phyloP scores from a whole-genome alignment of 2,888 invertebrate genomes.

The Polietes domitor region DNA sequence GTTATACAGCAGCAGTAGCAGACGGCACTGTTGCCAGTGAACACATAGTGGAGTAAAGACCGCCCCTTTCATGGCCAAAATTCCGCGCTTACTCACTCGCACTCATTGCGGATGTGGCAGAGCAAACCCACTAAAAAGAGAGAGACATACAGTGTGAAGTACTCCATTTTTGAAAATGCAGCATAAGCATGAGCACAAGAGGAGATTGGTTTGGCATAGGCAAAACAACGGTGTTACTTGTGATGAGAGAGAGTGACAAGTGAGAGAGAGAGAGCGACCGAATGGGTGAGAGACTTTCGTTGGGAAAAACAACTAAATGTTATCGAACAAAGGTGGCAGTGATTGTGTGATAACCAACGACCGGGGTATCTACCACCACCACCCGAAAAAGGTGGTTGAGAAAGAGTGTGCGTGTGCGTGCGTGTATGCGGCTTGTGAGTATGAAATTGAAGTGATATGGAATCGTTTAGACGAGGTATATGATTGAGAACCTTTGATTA shows the following conservation, averaged over 20 bases:
- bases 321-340: not conserved
- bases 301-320: slow-evolving; percentile 5
- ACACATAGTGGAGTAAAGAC: slow-evolving; percentile 24
- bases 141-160: slow-evolving; percentile 56
- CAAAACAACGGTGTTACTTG: not conserved
- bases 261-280: slow-evolving; percentile 23
- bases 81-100: slow-evolving; percentile 2
- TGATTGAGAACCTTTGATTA: slow-evolving; percentile 70
- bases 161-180: slow-evolving; percentile 76
- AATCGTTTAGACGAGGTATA: slow-evolving; percentile 69
- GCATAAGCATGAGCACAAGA: slow-evolving; percentile 53
- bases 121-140: slow-evolving; percentile 57
- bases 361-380: not conserved
- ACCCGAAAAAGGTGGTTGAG: slow-evolving; percentile 48
- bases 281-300: not conserved
- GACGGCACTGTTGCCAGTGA: slow-evolving; percentile 27
- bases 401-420: slow-evolving; percentile 43
- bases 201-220: slow-evolving; percentile 32
- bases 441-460: slow-evolving; percentile 33
- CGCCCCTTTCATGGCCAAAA: slow-evolving; percentile 33
- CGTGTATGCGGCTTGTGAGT: slow-evolving; percentile 25
- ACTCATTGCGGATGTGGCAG: not conserved
- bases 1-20: slow-evolving; percentile 32
- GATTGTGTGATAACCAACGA: not conserved
- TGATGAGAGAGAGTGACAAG: not conserved